phyloP scores from a whole-genome alignment of 2,888 invertebrate genomes.

The Drosophila robusta region DNA sequence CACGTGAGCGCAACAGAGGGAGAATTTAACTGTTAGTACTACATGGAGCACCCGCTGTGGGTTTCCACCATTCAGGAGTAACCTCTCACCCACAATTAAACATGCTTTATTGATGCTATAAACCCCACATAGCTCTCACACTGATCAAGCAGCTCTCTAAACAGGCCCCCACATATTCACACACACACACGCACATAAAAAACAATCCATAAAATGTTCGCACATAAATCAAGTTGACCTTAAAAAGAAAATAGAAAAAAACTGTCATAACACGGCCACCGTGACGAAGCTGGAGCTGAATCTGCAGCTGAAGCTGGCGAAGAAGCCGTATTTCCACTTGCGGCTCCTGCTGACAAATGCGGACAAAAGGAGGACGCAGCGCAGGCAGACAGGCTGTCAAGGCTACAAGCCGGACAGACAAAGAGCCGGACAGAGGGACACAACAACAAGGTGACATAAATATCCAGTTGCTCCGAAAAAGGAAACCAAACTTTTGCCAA shows the following conservation, averaged over 20 bases:
- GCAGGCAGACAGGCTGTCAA: conserved; percentile 47
- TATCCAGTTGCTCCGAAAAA: conserved; percentile 70
- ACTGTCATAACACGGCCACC: conserved; percentile 64
- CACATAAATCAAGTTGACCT: conserved; percentile 76
- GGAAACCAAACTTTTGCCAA: conserved; percentile 65
- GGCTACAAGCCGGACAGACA: conserved; percentile 48
- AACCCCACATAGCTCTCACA: conserved; percentile 2
- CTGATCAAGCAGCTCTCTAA: conserved; percentile 22
- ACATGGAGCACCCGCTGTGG: not conserved
- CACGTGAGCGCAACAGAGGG: not conserved
- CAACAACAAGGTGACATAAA: conserved; percentile 74
- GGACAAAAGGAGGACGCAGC: conserved; percentile 4
- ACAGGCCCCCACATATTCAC: conserved; percentile 24
- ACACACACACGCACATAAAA: conserved; percentile 8
- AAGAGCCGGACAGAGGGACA: conserved; percentile 11
- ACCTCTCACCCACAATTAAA: conserved; percentile 15
- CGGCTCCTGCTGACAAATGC: conserved; percentile 17
- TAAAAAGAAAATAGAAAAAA: conserved; percentile 52
- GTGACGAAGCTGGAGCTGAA: conserved; percentile 13
- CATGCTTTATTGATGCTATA: conserved; percentile 22
- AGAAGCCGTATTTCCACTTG: conserved; percentile 5
- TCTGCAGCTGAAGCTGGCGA: conserved; percentile 11
- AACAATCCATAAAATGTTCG: conserved; percentile 50
- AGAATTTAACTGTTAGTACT: not conserved
- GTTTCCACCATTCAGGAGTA: conserved; percentile 7